phyloP scores from a whole-genome alignment of 2,888 invertebrate species.

The Perizoma flavofasciatum region DNA sequence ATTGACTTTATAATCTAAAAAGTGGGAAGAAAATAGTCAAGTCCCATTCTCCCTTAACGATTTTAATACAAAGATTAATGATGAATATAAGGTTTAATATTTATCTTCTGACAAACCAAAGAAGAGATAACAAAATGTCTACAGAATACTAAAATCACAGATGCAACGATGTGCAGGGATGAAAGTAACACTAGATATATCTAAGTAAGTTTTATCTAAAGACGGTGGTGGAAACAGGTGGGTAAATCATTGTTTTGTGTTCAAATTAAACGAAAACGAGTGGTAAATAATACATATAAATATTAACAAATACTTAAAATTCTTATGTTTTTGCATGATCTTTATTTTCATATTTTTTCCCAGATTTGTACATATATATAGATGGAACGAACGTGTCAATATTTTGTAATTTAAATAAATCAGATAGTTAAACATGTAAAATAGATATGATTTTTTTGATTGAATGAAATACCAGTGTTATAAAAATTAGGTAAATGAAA shows the following conservation, averaged over 20 bases:
- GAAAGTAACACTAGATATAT: constrained; percentile 5
- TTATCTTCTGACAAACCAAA: constrained; percentile 36
- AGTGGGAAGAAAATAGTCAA: constrained; percentile 36
- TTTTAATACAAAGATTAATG: constrained; percentile 18
- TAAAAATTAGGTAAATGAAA: constrained; percentile 22
- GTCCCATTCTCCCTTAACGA: constrained; percentile 32
- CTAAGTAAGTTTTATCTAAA: constrained; percentile 20
- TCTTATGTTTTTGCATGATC: constrained; percentile 15
- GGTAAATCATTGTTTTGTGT: constrained; percentile 12
- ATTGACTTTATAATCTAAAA: constrained; percentile 22
- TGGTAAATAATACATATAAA: neutral
- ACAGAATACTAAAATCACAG: constrained; percentile 44
- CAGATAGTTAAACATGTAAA: constrained; percentile 12
- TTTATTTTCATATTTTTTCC: constrained; percentile 4
- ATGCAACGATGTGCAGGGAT: constrained; percentile 24
- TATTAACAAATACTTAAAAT: neutral
- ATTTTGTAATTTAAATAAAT: constrained; percentile 1
- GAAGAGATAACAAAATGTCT: constrained; percentile 32
- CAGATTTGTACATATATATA: neutral
- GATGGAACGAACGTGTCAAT: neutral
- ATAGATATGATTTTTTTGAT: constrained; percentile 27
- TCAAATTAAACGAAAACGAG: constrained; percentile 2
- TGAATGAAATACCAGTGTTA: constrained; percentile 13
- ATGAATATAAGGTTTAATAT: constrained; percentile 9
- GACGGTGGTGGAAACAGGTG: constrained; percentile 19